phyloP scores from a whole-genome alignment of 2,888 invertebrate species.

The Drosophila barbarae region DNA sequence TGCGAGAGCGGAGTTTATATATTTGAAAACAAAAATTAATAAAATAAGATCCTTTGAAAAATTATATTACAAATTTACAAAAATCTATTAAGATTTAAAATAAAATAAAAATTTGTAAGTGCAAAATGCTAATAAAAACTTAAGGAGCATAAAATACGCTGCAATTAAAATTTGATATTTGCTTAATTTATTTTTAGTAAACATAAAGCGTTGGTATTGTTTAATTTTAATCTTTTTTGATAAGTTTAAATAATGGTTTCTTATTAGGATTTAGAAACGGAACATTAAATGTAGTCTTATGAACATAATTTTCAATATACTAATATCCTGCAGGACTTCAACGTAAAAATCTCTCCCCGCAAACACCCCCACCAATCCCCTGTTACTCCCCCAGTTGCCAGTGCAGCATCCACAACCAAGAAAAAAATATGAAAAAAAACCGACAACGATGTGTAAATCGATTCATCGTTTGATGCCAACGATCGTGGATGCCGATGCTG shows the following conservation, averaged over 20 bases:
- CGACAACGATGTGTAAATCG: conserved; percentile 71
- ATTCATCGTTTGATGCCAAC: conserved; percentile 66
- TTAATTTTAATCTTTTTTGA: background rate
- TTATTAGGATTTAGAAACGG: background rate
- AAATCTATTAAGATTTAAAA: too few relatives aligned
- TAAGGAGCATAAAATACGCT: too few relatives aligned
- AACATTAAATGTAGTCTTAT: background rate
- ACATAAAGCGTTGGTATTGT: too few relatives aligned
- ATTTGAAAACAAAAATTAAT: too few relatives aligned
- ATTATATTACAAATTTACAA: too few relatives aligned
- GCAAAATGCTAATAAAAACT: too few relatives aligned
- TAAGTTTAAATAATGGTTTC: background rate
- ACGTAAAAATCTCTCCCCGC: background rate
- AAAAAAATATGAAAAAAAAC: background rate
- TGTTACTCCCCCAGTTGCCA: conserved; percentile 17
- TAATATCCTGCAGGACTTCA: background rate
- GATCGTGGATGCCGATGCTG: conserved; percentile 45
- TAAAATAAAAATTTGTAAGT: too few relatives aligned
- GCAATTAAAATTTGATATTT: background rate
- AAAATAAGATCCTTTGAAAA: too few relatives aligned
- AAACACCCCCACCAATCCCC: conserved; percentile 1
- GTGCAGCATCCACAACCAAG: background rate
- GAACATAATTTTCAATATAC: too few relatives aligned
- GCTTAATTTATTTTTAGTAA: too few relatives aligned
- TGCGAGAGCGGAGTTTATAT: background rate